Base-by-base conservation (phyloP, 2,888 invertebrate genomes). In the Anodontia alba region DNA sequence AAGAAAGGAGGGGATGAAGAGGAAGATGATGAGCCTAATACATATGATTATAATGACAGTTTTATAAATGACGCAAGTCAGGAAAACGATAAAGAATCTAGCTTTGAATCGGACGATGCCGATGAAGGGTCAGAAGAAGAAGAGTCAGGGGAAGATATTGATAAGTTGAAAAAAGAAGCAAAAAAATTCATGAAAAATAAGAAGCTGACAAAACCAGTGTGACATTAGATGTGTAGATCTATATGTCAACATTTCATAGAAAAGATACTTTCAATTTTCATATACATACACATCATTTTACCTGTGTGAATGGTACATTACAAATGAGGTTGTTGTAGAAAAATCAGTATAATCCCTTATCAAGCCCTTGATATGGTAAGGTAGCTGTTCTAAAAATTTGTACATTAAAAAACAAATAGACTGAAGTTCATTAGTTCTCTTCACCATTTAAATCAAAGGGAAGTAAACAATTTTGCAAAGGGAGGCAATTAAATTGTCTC, bases 1-100 rank as follows among this genome's bases (percentile, higher is more conserved):
- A 73, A 66, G 31, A 33, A n/a, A 7, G 79, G 62, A n/a, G 78
- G 70, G 10, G 87, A 88, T 20, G 87, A 84, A 8, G 91, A 91
- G 20, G 91, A 91, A 57, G 90, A 90, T 26, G 88, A 86, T 33
- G 80, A 82, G 26, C 88, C 89, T 3, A 91, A 91, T 75, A 91
- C 91, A 0, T 90, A 90, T 68, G 90, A 91, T 75, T 89, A 90
- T 73, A 87, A 89, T 75, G 92, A 92, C 80, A 90, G 89, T 81
- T 91, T 91, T 84, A 88, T 91, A 46, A 88, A 91, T 69, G 90
- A 91, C 49, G 82, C 76, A 26, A 76, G 77, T 70, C 80, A 83
- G 67, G 69, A 31, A 12, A 70, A 81, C n/a, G 78, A 70, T 3
- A 67, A 80, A 26, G 78, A 70, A 23, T 15, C 20, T 1, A 43